Evolutionary conservation across 1,140 invertebrate genomes (phyloP).

Genomic region (Bathynomus jamesi): DNA sequence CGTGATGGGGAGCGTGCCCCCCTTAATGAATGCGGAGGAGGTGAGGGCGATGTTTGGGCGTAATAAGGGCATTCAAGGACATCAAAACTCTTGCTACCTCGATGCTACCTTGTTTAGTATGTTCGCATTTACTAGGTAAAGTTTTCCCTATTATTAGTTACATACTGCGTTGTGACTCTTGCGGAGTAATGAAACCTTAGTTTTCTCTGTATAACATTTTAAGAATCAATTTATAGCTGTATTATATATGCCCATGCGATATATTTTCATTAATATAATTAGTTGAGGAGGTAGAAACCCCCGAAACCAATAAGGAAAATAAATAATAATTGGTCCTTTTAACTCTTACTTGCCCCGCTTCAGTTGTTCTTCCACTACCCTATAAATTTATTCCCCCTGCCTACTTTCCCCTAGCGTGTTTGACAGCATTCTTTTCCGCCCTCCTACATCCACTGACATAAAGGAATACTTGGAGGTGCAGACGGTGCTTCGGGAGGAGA

Average conservation of each 20-base stretch:
- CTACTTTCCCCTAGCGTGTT: conserved; percentile 61
- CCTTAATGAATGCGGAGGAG: conserved; percentile 10
- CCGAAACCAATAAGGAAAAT: no score
- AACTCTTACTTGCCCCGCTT: no score
- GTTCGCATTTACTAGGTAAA: conserved; percentile 37
- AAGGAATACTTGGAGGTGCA: conserved; percentile 78
- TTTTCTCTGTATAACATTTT: not conserved
- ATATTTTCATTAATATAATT: no score
- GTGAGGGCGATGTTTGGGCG: conserved; percentile 24
- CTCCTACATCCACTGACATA: conserved; percentile 63
- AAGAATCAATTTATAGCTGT: not conserved
- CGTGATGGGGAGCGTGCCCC: conserved; percentile 63
- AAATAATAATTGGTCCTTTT: no score
- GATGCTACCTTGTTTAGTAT: conserved; percentile 60
- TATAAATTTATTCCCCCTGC: no score
- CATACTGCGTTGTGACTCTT: not conserved
- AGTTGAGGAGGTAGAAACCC: no score
- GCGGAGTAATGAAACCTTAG: not conserved
- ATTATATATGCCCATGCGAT: no score
- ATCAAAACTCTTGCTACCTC: conserved; percentile 95
- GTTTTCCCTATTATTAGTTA: not conserved
- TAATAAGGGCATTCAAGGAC: conserved; percentile 79
- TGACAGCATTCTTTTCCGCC: conserved; percentile 74
- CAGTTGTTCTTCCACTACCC: no score
- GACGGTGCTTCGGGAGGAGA: conserved; percentile 82